Evolutionary conservation across 2,113 vertebrate species (phyloP).

Genomic region (Tyrannus savana): DNA sequence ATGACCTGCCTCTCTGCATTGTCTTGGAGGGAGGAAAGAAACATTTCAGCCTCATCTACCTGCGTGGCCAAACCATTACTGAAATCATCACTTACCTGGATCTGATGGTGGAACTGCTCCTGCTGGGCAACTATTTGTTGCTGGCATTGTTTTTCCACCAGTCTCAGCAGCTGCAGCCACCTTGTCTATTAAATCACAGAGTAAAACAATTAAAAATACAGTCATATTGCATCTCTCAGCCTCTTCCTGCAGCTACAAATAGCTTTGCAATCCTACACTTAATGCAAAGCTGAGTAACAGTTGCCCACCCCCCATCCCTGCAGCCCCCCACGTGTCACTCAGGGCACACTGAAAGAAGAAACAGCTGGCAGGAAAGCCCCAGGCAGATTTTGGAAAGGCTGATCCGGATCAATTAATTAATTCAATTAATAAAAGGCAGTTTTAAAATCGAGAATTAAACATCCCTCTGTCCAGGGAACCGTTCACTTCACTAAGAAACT

Average conservation of each 20-base stretch:
- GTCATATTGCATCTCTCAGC: neutral
- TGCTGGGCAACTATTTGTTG: slow-evolving; percentile 92
- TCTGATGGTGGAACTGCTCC: slow-evolving; percentile 92
- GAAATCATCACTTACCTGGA: slow-evolving; percentile 80
- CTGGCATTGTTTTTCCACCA: slow-evolving; percentile 93
- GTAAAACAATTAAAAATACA: neutral
- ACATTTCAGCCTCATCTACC: neutral
- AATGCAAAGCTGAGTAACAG: neutral
- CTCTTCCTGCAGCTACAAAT: neutral
- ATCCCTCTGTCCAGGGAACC: neutral
- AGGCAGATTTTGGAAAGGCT: neutral
- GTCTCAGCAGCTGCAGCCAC: slow-evolving; percentile 90
- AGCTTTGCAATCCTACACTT: neutral
- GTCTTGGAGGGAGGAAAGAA: neutral
- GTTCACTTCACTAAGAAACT: neutral
- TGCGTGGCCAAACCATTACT: slow-evolving; percentile 32
- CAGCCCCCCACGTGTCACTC: neutral
- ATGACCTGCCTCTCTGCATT: neutral
- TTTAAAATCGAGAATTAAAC: neutral
- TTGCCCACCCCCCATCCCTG: neutral
- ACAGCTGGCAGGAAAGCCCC: neutral
- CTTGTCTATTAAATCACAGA: slow-evolving; percentile 78
- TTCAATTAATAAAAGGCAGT: neutral
- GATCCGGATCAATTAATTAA: neutral
- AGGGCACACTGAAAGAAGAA: neutral